Conservation (phyloP, 2,888 invertebrate species). For the Ditula angustiorana region DNA sequence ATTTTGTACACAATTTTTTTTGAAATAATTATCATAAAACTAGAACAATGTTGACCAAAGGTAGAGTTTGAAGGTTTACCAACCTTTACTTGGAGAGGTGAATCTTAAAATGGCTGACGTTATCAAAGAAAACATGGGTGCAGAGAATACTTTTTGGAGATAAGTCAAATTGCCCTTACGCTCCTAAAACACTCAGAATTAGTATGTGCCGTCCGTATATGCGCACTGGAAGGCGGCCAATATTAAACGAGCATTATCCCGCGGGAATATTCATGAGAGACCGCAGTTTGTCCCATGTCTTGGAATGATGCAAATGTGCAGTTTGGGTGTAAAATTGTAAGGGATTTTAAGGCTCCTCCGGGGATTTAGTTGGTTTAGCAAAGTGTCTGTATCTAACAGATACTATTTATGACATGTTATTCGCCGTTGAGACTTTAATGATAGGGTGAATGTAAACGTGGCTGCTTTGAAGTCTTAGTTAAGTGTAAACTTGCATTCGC, state of each 20-base stretch:
- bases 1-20: too few species aligned
- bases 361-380: background rate
- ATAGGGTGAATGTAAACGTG: background rate
- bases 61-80: too few species aligned
- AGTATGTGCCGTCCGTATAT: constrained; percentile 15
- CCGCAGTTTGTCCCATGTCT: constrained; percentile 45
- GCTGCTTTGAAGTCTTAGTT: background rate
- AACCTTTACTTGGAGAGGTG: too few species aligned
- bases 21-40: too few species aligned
- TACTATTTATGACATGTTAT: too few species aligned
- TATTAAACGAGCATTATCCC: constrained; percentile 59
- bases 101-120: too few species aligned
- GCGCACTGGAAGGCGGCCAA: constrained; percentile 44
- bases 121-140: too few species aligned
- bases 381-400: background rate
- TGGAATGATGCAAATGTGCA: constrained; percentile 30
- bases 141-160: too few species aligned
- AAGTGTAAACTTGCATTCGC: too few species aligned
- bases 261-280: constrained; percentile 61
- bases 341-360: background rate
- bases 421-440: background rate
- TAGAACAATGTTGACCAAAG: too few species aligned
- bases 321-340: constrained; percentile 11
- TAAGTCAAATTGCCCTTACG: constrained; percentile 3
- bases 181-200: constrained; percentile 16